Percentiles rank a stretch among this genome's conserved stretches.
Evolutionary conservation across 2,797 vertebrate species (phyloP).

Genomic region (Semaprochilodus insignis): DNA sequence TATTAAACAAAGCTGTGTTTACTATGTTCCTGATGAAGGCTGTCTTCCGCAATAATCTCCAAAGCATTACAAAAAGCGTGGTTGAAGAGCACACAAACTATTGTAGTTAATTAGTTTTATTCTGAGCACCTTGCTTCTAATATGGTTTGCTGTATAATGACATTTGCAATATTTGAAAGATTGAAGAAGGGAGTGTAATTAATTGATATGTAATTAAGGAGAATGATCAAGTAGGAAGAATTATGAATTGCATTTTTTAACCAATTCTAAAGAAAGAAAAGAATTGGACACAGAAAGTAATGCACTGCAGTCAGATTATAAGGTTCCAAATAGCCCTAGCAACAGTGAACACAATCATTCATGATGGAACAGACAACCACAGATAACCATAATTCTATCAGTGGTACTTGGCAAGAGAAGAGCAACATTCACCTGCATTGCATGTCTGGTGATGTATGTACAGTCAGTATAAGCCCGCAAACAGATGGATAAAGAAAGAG

Average conservation of each 20-base stretch:
- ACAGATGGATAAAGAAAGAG: conserved; percentile 39
- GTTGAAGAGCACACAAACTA: background rate
- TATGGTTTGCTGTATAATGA: too few relatives aligned
- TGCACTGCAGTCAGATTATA: background rate
- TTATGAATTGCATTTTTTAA: too few relatives aligned
- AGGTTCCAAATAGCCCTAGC: background rate
- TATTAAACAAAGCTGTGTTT: conserved; percentile 73
- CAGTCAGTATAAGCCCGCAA: background rate
- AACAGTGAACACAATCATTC: background rate
- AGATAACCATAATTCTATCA: too few relatives aligned
- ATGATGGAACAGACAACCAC: background rate
- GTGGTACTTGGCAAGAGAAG: too few relatives aligned
- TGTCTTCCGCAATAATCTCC: conserved; percentile 61
- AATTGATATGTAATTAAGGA: too few relatives aligned
- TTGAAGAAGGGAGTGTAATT: too few relatives aligned
- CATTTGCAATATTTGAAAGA: too few relatives aligned
- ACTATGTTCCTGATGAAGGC: conserved; percentile 72
- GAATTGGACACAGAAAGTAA: background rate
- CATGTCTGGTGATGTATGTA: background rate
- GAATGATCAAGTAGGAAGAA: too few relatives aligned
- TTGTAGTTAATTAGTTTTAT: background rate
- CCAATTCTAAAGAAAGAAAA: too few relatives aligned
- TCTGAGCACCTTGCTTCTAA: background rate
- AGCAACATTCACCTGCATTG: background rate
- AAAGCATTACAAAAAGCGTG: background rate